These are phyloP conservation scores for Lamprotornis superbus DNA, from an alignment of 2,113 vertebrate genomes.

Conservation along the genomic window DNA sequence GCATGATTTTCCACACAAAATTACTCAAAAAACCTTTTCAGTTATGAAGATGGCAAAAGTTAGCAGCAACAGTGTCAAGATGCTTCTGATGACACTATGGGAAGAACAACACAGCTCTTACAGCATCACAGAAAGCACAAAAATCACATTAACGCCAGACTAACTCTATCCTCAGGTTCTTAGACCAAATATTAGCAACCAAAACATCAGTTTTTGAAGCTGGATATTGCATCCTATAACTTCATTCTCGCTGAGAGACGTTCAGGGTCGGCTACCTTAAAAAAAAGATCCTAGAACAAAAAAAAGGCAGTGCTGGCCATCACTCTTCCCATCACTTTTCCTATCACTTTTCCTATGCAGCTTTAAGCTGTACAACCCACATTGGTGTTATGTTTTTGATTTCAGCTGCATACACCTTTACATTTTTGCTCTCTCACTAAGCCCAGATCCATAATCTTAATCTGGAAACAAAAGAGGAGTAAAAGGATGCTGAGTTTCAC, in stretches of 20 bases:
- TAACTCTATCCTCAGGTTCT: not conserved
- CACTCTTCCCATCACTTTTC: not conserved
- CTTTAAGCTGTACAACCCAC: not conserved
- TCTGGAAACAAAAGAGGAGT: not conserved
- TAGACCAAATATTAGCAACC: not conserved
- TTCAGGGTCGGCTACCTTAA: not conserved
- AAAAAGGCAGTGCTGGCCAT: not conserved
- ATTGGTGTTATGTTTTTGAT: not conserved
- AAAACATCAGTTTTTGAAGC: not conserved
- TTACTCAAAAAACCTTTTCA: not conserved
- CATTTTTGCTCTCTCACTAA: not conserved
- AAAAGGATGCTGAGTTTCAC: not conserved
- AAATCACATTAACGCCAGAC: rapidly evolving
- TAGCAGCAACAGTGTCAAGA: not conserved
- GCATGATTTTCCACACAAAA: not conserved
- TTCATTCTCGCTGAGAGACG: not conserved
- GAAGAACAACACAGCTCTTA: not conserved
- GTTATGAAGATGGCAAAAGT: not conserved
- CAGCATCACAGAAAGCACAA: not conserved
- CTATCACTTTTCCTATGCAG: not conserved
- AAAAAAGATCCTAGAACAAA: not conserved
- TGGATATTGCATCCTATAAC: not conserved
- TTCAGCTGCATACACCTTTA: not conserved
- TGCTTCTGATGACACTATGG: not conserved
- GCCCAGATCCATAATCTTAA: not conserved